A percentile compares a stretch with the other conserved stretches of the same genome.
Conservation (phyloP, 2,888 invertebrate species). For the Drosophila neotestacea region DNA sequence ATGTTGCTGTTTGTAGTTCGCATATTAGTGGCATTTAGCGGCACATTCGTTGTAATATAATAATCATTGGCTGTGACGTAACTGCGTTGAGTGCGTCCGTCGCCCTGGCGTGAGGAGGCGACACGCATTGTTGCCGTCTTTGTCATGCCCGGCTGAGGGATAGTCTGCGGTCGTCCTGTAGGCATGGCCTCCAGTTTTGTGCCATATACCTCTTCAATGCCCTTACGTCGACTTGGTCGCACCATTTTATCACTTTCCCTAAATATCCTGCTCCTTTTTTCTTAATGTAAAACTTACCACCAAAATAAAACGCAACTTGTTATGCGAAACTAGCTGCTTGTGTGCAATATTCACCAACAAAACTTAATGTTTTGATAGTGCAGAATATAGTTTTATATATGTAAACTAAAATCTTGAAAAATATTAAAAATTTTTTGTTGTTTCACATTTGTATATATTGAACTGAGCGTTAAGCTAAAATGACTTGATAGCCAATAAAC, state of each 20-base stretch:
- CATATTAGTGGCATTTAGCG: conserved; percentile 55
- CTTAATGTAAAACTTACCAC: conserved; percentile 27
- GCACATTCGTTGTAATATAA: conserved; percentile 67
- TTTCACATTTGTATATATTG: conserved; percentile 55
- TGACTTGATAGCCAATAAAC: conserved; percentile 18
- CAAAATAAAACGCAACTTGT: conserved; percentile 35
- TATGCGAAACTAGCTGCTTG: conserved; percentile 8
- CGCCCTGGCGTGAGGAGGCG: conserved; percentile 46
- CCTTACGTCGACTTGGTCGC: conserved; percentile 76
- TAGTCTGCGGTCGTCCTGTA: conserved; percentile 51
- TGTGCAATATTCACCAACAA: conserved; percentile 23
- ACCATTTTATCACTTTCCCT: conserved; percentile 67
- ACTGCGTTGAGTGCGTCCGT: conserved; percentile 64
- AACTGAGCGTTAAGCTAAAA: conserved; percentile 51
- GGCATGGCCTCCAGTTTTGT: conserved; percentile 65
- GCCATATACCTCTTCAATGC: conserved; percentile 81
- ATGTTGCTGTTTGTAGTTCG: conserved; percentile 27
- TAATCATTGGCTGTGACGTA: conserved; percentile 71
- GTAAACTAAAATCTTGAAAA: conserved; percentile 51
- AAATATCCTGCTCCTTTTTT: not conserved
- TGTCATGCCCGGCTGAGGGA: conserved; percentile 46
- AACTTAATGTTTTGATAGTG: conserved; percentile 11
- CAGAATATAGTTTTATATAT: conserved; percentile 33
- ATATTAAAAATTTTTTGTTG: conserved; percentile 52
- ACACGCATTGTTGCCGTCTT: conserved; percentile 59